Evolutionary conservation across 2,797 vertebrate species (phyloP).

Genomic region (Podarcis lilfordi): DNA sequence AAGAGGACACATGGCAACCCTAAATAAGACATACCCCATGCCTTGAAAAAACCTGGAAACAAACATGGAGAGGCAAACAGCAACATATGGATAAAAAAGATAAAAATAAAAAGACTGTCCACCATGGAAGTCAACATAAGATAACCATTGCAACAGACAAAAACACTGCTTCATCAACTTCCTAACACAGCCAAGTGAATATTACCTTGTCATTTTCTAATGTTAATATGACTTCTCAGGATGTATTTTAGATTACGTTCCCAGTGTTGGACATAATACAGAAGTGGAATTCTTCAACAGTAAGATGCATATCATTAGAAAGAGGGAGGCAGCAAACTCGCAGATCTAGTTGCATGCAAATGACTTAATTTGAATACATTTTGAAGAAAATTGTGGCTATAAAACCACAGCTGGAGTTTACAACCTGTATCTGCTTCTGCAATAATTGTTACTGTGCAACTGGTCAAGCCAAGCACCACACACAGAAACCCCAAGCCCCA

Average conservation of each 20-base stretch:
- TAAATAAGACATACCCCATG: not conserved
- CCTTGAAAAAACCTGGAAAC: not conserved
- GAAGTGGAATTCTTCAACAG: not conserved
- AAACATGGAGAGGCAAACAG: not conserved
- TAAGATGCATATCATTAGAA: not conserved
- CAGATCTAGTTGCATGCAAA: slow-evolving; percentile 5
- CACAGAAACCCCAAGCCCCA: not conserved
- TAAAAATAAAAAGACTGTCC: not conserved
- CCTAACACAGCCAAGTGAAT: not conserved
- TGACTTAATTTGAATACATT: slow-evolving; percentile 23
- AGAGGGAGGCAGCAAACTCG: not conserved
- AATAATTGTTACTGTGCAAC: not conserved
- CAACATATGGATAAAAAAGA: not conserved
- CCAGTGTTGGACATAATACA: not conserved
- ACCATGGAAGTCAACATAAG: not conserved
- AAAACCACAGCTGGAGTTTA: slow-evolving; percentile 14
- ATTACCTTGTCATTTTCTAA: slow-evolving; percentile 1
- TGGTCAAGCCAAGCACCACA: not conserved
- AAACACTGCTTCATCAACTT: not conserved
- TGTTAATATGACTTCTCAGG: slow-evolving; percentile 5
- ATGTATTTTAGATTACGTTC: not conserved
- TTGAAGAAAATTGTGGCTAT: not conserved
- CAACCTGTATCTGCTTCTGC: not conserved
- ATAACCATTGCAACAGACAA: not conserved
- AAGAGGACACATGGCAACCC: no score